A percentile compares a stretch with the other conserved stretches of the same genome.
These are phyloP conservation scores for Vultur gryphus DNA, from an alignment of 2,797 vertebrate genomes.

Conservation along the genomic window DNA sequence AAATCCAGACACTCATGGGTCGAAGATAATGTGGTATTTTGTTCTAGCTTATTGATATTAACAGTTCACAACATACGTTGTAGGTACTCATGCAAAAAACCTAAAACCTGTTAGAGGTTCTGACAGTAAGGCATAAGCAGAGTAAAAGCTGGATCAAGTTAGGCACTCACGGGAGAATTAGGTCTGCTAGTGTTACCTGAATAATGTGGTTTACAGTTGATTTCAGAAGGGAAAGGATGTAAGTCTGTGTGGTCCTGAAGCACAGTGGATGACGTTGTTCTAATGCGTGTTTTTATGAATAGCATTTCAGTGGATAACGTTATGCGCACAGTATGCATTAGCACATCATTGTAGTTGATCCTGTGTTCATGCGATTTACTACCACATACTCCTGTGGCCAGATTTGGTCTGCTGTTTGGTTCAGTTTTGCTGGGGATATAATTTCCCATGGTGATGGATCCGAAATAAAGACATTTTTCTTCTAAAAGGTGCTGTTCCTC, in stretches of 20 bases:
- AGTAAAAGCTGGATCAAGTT: neutral
- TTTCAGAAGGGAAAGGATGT: neutral
- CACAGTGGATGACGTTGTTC: neutral
- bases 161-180: neutral
- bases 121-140: neutral
- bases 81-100: neutral
- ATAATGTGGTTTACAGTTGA: neutral
- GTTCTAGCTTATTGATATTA: slow-evolving; percentile 15
- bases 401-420: neutral
- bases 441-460: neutral
- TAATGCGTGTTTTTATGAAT: neutral
- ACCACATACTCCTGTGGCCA: neutral
- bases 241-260: slow-evolving; percentile 7
- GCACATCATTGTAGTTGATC: neutral
- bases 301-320: neutral
- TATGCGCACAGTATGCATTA: neutral
- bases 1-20: neutral
- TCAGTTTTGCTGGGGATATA: neutral
- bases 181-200: neutral
- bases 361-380: neutral
- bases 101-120: neutral
- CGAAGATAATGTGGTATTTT: neutral
- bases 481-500: neutral
- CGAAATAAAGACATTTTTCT: neutral
- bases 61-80: neutral